Percentiles rank a stretch among this genome's conserved stretches.
Evolutionary conservation across 2,797 vertebrate species (phyloP).

Genomic region (Florisuga fusca): DNA sequence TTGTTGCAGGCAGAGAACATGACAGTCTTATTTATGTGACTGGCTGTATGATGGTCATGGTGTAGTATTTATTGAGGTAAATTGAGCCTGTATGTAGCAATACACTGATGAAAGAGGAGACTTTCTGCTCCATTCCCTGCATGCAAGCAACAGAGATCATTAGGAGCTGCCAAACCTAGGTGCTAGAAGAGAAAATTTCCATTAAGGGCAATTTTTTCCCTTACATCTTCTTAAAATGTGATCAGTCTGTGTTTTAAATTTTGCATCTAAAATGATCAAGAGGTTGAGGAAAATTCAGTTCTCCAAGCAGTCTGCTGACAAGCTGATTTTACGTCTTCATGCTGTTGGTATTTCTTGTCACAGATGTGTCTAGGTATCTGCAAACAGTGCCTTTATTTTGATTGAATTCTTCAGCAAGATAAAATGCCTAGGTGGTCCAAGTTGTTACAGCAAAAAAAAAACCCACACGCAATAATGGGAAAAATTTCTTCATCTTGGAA

Average conservation of each 20-base stretch:
- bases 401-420: neutral
- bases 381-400: neutral
- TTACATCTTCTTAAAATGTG: neutral
- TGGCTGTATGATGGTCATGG: neutral
- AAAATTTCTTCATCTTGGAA: conserved; percentile 8
- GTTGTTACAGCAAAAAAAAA: neutral
- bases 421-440: neutral
- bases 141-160: neutral
- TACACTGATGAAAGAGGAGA: neutral
- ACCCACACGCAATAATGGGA: neutral
- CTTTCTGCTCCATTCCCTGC: neutral
- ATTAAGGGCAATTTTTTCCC: accelerated
- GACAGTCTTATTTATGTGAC: neutral
- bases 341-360: neutral
- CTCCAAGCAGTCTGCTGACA: neutral
- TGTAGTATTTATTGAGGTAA: neutral
- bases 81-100: accelerated
- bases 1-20: neutral
- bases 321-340: neutral
- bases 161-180: neutral
- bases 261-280: neutral
- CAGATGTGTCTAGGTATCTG: neutral
- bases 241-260: neutral
- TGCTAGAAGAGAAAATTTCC: neutral
- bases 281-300: neutral